phyloP scores from a whole-genome alignment of 1,140 invertebrate genomes.

The Limonius californicus region DNA sequence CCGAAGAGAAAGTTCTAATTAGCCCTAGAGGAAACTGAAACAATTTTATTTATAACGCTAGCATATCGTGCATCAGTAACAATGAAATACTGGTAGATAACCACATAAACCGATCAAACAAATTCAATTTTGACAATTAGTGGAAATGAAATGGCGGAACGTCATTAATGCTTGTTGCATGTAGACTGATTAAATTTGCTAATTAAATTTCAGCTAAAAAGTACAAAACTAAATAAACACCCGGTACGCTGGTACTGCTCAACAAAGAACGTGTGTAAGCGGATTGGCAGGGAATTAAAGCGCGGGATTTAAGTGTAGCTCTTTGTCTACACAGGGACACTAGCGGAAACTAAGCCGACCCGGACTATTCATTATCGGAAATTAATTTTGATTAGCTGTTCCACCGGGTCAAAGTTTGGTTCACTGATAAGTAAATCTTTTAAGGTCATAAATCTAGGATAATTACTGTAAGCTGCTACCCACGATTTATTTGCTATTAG shows the following conservation, averaged over 20 bases:
- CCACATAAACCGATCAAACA: too few species aligned
- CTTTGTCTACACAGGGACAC: slow-evolving; percentile 3
- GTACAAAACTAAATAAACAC: too few species aligned
- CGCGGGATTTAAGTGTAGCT: slow-evolving; percentile 1
- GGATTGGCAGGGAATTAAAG: slow-evolving; percentile 6
- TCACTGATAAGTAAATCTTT: slow-evolving; percentile 1
- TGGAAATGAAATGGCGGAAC: neutral
- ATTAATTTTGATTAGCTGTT: neutral
- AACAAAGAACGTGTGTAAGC: neutral
- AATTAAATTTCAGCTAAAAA: neutral
- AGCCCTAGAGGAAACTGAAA: too few species aligned
- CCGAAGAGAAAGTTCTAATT: too few species aligned
- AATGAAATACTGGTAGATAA: too few species aligned
- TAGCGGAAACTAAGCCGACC: slow-evolving; percentile 4
- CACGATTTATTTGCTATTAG: neutral
- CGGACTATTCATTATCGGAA: slow-evolving; percentile 6
- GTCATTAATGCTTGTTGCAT: neutral
- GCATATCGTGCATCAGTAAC: too few species aligned
- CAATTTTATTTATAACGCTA: too few species aligned
- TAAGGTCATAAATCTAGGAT: neutral
- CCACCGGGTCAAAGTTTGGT: neutral
- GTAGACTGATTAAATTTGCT: neutral
- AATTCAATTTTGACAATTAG: neutral
- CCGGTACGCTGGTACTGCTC: neutral
- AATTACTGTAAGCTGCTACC: neutral